These are phyloP conservation scores for Amazona finschi DNA, from an alignment of 2,797 vertebrate species.

Conservation along the genomic window DNA sequence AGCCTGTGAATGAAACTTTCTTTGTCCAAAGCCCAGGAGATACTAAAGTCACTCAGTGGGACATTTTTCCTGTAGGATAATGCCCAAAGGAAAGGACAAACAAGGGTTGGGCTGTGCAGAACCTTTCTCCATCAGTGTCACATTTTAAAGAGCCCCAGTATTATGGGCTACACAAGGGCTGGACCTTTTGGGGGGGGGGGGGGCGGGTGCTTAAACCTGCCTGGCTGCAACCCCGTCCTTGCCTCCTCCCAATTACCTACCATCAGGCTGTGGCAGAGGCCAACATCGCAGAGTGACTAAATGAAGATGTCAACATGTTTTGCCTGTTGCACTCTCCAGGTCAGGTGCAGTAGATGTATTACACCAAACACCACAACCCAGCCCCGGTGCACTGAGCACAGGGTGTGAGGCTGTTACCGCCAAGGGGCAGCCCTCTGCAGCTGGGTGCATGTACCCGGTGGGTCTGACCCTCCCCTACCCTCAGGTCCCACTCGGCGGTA, in stretches of 20 bases:
- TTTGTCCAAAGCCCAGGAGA: background rate
- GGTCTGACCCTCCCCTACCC: rapidly evolving
- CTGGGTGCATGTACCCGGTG: rapidly evolving
- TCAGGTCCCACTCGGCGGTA: background rate
- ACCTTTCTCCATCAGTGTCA: background rate
- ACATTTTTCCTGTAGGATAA: background rate
- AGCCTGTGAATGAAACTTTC: background rate
- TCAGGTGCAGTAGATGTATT: background rate
- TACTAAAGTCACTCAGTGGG: background rate
- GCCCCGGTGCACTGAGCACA: rapidly evolving
- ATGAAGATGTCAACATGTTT: background rate
- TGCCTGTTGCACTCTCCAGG: background rate
- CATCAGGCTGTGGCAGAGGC: rapidly evolving
- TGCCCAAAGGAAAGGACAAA: background rate
- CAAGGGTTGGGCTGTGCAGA: background rate
- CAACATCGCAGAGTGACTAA: rapidly evolving
- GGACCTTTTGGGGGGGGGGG: rapidly evolving
- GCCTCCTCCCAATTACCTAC: background rate
- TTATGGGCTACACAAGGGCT: background rate
- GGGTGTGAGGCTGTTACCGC: background rate
- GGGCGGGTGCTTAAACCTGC: background rate
- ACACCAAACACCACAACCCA: rapidly evolving
- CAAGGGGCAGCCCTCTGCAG: background rate
- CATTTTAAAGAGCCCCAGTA: background rate
- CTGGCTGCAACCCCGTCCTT: background rate